A percentile compares a stretch with the other conserved stretches of the same genome.
Evolutionary conservation across 2,113 vertebrate species (phyloP).

Genomic region (Ceyx cyanopectus): DNA sequence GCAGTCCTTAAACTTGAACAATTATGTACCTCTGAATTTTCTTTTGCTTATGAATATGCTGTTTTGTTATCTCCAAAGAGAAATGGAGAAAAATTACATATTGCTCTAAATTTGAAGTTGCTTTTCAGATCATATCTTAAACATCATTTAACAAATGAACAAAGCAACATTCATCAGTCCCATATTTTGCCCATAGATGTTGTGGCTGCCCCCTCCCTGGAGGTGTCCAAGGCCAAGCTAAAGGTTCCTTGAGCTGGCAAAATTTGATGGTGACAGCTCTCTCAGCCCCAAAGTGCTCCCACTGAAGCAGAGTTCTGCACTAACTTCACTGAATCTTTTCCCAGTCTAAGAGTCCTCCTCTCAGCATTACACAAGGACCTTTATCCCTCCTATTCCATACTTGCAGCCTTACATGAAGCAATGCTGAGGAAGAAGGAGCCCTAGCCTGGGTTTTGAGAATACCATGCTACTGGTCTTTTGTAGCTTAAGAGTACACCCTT

Average conservation of each 20-base stretch:
- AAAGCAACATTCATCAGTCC: too few relatives aligned
- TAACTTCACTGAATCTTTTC: not conserved
- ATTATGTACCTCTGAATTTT: not conserved
- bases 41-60: not conserved
- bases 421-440: not conserved
- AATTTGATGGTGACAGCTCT: rapidly evolving
- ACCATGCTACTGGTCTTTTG: rapidly evolving
- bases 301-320: not conserved
- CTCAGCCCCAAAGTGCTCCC: not conserved
- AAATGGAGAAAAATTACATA: not conserved
- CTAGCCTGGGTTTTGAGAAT: not conserved
- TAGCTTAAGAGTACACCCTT: not conserved
- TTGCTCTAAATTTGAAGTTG: not conserved
- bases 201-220: too few relatives aligned
- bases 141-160: not conserved
- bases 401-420: rapidly evolving
- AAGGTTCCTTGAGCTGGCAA: not conserved
- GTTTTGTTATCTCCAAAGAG: not conserved
- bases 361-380: not conserved
- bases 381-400: not conserved
- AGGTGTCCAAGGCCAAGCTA: too few relatives aligned
- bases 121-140: not conserved
- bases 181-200: too few relatives aligned
- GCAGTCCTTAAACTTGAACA: not conserved
- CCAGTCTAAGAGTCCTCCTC: not conserved